Percentiles rank a stretch among this genome's conserved stretches.
These are phyloP conservation scores for Elysia chlorotica DNA, from an alignment of 1,140 invertebrate species.

Conservation along the genomic window DNA sequence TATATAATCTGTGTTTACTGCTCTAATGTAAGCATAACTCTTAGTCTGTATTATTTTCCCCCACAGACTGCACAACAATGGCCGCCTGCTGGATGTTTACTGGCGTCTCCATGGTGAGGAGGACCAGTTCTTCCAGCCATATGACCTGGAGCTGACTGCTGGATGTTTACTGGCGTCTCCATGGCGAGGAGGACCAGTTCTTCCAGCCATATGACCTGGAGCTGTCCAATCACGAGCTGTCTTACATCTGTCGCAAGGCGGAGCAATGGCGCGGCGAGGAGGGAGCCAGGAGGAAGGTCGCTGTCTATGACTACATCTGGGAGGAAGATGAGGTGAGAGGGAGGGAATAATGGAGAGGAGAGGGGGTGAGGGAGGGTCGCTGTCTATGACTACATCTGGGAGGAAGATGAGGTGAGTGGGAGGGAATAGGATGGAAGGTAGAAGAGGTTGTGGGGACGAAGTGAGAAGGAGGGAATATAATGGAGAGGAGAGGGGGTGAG, in stretches of 20 bases:
- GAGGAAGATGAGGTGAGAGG: constrained; percentile 59
- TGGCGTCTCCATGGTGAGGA: constrained; percentile 56
- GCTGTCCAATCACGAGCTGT: constrained; percentile 56
- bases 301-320: constrained; percentile 59
- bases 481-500: constrained; percentile 56
- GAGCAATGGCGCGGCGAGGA: constrained; percentile 59
- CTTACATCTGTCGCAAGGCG: constrained; percentile 47
- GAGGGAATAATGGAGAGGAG: no score
- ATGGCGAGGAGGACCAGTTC: constrained; percentile 52
- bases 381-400: constrained; percentile 59
- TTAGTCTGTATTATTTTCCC: neutral
- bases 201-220: constrained; percentile 60
- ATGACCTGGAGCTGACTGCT: constrained; percentile 57
- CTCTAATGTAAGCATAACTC: neutral
- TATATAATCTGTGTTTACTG: no score
- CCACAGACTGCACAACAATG: constrained; percentile 58
- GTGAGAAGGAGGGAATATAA: no score
- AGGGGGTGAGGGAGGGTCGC: constrained; percentile 55
- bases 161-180: constrained; percentile 58
- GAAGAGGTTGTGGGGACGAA: no score
- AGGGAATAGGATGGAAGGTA: no score
- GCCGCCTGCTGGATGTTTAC: constrained; percentile 57
- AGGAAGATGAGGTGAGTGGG: constrained; percentile 59
- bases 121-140: constrained; percentile 56
- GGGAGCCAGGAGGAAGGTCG: constrained; percentile 53